Base-by-base conservation (phyloP, 2,888 invertebrate genomes). In the Theristus sp. region DNA sequence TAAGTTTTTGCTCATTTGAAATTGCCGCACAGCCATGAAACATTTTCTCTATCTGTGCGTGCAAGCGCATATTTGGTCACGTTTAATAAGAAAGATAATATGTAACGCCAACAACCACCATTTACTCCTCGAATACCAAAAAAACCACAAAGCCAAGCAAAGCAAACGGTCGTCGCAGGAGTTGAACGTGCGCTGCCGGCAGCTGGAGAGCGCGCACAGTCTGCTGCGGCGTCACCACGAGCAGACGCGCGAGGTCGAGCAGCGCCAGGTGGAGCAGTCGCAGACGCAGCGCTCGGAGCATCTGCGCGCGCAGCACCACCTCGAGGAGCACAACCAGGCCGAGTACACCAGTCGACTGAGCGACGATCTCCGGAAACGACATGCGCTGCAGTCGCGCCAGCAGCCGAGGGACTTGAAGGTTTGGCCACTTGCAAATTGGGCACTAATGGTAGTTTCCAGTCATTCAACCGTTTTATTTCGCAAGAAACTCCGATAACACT, bases 381-480 rank as follows among this genome's bases (percentile, higher is more conserved):
- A 99, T 77, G 89, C 91, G 61, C 78, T 91, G 67, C 93, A 98
- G 78, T 82, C 91, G 69, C 90, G 94, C 74, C 94, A 96, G 75
- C 96, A 96, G 78, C 98, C 98, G 61, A 91, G 96, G 79, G 93
- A 94, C 78, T 83, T 98, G 70, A 93, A 93, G 82, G 89, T 89
- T 77, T 58, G 64, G n/a, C n/a, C n/a, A n/a, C n/a, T 49, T 22
- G 27, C 26, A 31, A n/a, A 6, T 24, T 30, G 22, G 2, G 29
- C 2, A 13, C 29, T 26, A 25, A 10, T 29, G n/a, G 55, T 60
- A 1, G 22, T 55, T 49, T 25, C n/a, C n/a, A n/a, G n/a, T n/a
- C n/a, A n/a, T n/a, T n/a, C n/a, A n/a, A n/a, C n/a, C n/a, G n/a
- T n/a, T n/a, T n/a, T n/a, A n/a, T n/a, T n/a, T n/a, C n/a, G n/a